phyloP scores from a whole-genome alignment of 2,113 vertebrate species.

The Oxygymnocypris stewartii region DNA sequence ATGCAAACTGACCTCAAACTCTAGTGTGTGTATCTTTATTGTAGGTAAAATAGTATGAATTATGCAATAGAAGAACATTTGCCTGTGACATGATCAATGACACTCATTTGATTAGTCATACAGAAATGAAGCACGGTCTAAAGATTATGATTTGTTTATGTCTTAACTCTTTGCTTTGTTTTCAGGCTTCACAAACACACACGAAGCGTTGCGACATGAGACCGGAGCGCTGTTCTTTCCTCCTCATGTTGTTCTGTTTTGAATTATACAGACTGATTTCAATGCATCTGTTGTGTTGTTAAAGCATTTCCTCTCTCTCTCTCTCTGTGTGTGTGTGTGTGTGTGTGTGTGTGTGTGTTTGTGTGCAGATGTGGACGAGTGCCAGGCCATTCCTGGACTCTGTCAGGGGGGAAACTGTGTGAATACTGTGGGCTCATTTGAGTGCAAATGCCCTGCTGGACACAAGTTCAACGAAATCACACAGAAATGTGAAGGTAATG shows the following conservation, averaged over 20 bases:
- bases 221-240: neutral
- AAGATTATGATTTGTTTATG: neutral
- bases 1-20: neutral
- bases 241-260: slow-evolving; percentile 11
- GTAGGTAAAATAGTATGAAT: neutral
- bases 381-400: slow-evolving; percentile 98
- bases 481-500: slow-evolving; percentile 98
- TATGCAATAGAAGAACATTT: neutral
- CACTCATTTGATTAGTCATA: neutral
- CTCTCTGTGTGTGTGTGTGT: slow-evolving; percentile 51
- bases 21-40: neutral
- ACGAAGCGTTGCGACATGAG: neutral
- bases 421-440: slow-evolving; percentile 98
- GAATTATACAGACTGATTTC: slow-evolving; percentile 25
- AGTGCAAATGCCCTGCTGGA: slow-evolving; percentile 98
- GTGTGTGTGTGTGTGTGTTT: slow-evolving; percentile 67
- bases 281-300: slow-evolving; percentile 34
- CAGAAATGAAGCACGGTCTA: neutral
- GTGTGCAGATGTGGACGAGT: slow-evolving; percentile 99
- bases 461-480: slow-evolving; percentile 96
- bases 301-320: slow-evolving; percentile 58
- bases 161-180: neutral
- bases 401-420: slow-evolving; percentile 98
- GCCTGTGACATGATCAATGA: neutral
- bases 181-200: neutral